Evolutionary conservation across 2,888 invertebrate species (phyloP).

Genomic region (Plusia festucae): DNA sequence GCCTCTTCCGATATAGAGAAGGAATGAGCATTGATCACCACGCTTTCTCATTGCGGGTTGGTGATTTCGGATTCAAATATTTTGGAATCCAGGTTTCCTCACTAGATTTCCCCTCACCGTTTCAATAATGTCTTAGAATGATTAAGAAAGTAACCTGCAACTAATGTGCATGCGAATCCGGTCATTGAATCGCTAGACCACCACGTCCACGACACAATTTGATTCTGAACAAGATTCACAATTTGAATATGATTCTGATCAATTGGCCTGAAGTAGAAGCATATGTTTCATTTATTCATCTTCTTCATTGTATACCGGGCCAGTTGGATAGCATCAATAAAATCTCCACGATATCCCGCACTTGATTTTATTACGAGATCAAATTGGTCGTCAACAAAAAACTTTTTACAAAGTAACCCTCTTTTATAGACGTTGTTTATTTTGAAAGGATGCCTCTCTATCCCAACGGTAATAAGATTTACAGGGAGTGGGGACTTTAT

Average conservation of each 20-base stretch:
- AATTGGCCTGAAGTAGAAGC: conserved; percentile 13
- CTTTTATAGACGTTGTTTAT: conserved; percentile 73
- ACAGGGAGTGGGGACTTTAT: conserved; percentile 64
- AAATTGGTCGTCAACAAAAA: conserved; percentile 70
- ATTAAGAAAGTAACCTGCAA: too few species aligned
- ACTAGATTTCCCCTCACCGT: too few species aligned
- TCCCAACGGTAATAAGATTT: conserved; percentile 71
- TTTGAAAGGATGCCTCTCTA: conserved; percentile 68
- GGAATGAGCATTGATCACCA: too few species aligned
- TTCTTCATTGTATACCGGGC: conserved; percentile 10
- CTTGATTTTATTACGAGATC: conserved; percentile 70
- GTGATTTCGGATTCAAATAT: too few species aligned
- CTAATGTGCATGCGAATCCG: too few species aligned
- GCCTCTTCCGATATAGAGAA: too few species aligned
- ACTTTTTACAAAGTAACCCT: conserved; percentile 66
- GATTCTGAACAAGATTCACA: too few species aligned
- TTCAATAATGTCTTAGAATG: too few species aligned
- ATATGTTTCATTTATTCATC: conserved; percentile 35
- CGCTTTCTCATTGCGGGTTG: too few species aligned
- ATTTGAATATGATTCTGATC: not conserved
- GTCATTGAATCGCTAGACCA: too few species aligned
- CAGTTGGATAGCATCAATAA: conserved; percentile 58
- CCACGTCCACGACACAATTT: too few species aligned
- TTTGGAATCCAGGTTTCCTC: too few species aligned
- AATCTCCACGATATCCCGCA: conserved; percentile 57